These are phyloP conservation scores for Pantherophis vulpinus DNA, from an alignment of 2,797 vertebrate species.

Conservation along the genomic window DNA sequence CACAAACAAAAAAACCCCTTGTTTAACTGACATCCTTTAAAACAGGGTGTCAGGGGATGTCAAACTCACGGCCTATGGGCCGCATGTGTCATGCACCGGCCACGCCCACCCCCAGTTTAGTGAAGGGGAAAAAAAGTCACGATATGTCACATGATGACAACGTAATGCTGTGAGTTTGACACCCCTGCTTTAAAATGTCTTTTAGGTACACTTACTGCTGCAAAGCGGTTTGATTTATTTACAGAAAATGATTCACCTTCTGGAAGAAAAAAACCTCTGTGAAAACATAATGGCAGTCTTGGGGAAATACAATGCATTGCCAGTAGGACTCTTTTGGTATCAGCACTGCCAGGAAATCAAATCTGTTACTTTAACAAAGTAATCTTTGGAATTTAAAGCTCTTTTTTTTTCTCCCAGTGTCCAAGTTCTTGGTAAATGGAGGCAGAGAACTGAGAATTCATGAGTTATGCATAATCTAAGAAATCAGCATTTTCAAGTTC, in stretches of 20 bases:
- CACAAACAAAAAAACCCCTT: neutral
- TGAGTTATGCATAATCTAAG: constrained; percentile 54
- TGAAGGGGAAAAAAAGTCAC: no score
- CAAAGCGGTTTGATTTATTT: constrained; percentile 14
- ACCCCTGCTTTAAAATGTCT: neutral
- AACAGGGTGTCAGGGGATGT: neutral
- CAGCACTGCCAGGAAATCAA: neutral
- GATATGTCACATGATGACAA: no score
- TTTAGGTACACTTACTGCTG: neutral
- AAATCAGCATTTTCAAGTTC: constrained; percentile 52
- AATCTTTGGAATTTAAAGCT: neutral
- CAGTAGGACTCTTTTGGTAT: constrained; percentile 27
- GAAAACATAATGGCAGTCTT: constrained; percentile 27
- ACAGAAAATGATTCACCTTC: constrained; percentile 37
- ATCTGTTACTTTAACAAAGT: constrained; percentile 5
- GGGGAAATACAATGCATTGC: constrained; percentile 5
- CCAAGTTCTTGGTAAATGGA: constrained; percentile 30
- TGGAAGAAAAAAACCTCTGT: neutral
- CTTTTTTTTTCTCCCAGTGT: neutral
- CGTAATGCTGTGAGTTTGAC: no score
- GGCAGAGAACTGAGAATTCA: constrained; percentile 57
- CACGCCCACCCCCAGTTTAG: no score
- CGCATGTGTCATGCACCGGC: no score
- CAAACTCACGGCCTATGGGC: no score
- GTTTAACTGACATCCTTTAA: neutral